A percentile compares a stretch with the other conserved stretches of the same genome.
These are phyloP conservation scores for Aphodius sticticus DNA, from an alignment of 2,888 invertebrate species.

Conservation along the genomic window DNA sequence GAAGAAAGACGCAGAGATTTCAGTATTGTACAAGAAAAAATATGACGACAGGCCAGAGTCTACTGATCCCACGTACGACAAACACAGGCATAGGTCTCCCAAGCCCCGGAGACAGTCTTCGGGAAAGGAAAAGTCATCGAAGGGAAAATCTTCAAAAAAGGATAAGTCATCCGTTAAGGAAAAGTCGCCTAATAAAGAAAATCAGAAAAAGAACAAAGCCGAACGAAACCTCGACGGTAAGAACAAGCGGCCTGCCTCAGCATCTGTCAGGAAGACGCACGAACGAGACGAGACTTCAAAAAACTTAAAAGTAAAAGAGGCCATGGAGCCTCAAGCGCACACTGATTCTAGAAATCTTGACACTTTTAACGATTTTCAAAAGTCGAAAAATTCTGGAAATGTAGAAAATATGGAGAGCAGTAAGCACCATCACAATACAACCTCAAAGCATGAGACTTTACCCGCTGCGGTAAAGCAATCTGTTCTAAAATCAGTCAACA, in stretches of 20 bases:
- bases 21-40: slow-evolving; percentile 14
- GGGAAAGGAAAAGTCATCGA: not conserved
- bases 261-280: not conserved
- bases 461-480: not conserved
- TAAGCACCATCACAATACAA: not conserved
- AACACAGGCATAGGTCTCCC: slow-evolving; percentile 11
- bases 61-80: not conserved
- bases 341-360: not conserved
- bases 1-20: not conserved
- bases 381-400: not conserved
- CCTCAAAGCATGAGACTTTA: not conserved
- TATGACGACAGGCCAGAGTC: not conserved
- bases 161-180: not conserved
- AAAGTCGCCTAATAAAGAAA: not conserved
- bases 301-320: slow-evolving; percentile 19
- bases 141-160: not conserved
- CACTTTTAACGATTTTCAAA: not conserved
- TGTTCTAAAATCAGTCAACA: not conserved
- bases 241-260: not conserved
- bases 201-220: not conserved
- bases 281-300: slow-evolving; percentile 14
- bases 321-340: slow-evolving; percentile 4
- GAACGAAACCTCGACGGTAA: not conserved
- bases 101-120: not conserved
- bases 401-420: not conserved